These are phyloP conservation scores for Emydura subglobosa DNA, from an alignment of 2,113 vertebrate species.

Conservation along the genomic window DNA sequence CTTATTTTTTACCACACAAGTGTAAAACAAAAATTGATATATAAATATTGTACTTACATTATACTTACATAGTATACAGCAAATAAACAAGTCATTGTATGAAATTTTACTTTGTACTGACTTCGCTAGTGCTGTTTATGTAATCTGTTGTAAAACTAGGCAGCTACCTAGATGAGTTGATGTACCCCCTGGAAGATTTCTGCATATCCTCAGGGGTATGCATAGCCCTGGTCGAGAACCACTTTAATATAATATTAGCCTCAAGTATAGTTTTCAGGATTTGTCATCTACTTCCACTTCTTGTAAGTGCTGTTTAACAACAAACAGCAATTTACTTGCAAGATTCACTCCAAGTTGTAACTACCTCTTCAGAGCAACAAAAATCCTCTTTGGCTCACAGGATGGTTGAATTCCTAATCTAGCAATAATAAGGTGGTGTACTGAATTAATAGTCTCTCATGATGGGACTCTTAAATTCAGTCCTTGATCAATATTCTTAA, in stretches of 20 bases:
- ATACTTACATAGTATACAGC: too few species aligned
- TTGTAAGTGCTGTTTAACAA: neutral
- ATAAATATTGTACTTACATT: too few species aligned
- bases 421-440: neutral
- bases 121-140: too few species aligned
- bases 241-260: neutral
- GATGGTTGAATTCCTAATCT: neutral
- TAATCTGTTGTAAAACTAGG: too few species aligned
- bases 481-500: neutral
- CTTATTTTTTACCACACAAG: too few species aligned
- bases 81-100: too few species aligned
- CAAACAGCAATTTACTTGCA: neutral
- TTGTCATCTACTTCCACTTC: neutral
- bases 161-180: too few species aligned
- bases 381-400: neutral
- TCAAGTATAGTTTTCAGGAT: neutral
- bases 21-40: too few species aligned
- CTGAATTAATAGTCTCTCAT: neutral
- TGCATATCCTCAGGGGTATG: too few species aligned
- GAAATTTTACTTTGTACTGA: too few species aligned
- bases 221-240: too few species aligned
- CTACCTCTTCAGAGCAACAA: neutral
- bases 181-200: too few species aligned
- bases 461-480: neutral
- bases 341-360: neutral